Evolutionary conservation across 2,797 vertebrate species (phyloP).

Genomic region (Ataeniobius toweri): DNA sequence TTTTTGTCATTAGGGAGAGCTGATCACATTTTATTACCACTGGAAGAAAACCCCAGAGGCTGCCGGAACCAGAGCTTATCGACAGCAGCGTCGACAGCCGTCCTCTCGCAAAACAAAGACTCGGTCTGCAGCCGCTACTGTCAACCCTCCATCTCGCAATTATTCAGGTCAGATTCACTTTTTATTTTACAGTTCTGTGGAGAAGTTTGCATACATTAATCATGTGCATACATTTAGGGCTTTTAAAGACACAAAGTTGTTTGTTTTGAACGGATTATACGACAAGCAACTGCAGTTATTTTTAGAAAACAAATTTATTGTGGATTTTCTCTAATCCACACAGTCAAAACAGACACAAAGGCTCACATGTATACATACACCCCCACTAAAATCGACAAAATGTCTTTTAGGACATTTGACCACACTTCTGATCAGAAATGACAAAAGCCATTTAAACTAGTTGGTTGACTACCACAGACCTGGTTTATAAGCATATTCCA

Average conservation of each 20-base stretch:
- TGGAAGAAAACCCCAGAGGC: conserved; percentile 99
- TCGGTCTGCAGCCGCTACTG: conserved; percentile 87
- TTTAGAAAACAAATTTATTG: not conserved
- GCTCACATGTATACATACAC: too few relatives aligned
- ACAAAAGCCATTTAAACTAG: too few relatives aligned
- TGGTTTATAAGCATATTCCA: too few relatives aligned
- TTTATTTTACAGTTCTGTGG: not conserved
- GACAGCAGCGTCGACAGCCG: conserved; percentile 93
- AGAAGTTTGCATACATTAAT: not conserved
- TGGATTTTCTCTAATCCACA: not conserved
- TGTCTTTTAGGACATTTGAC: too few relatives aligned
- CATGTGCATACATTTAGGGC: not conserved
- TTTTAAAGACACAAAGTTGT: not conserved
- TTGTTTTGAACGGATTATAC: not conserved
- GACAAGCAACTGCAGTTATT: not conserved
- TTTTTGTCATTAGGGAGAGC: conserved; percentile 85
- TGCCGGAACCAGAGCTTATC: conserved; percentile 92
- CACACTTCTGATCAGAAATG: too few relatives aligned
- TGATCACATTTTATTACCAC: conserved; percentile 99
- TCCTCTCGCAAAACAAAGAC: conserved; percentile 97
- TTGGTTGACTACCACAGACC: too few relatives aligned
- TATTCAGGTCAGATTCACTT: conserved; percentile 86
- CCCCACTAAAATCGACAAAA: too few relatives aligned
- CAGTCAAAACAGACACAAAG: not conserved
- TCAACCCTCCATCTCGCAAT: conserved; percentile 88